These are phyloP conservation scores for Microcebus lehilahytsara DNA, from an alignment of 2,113 vertebrate genomes.

Conservation along the genomic window DNA sequence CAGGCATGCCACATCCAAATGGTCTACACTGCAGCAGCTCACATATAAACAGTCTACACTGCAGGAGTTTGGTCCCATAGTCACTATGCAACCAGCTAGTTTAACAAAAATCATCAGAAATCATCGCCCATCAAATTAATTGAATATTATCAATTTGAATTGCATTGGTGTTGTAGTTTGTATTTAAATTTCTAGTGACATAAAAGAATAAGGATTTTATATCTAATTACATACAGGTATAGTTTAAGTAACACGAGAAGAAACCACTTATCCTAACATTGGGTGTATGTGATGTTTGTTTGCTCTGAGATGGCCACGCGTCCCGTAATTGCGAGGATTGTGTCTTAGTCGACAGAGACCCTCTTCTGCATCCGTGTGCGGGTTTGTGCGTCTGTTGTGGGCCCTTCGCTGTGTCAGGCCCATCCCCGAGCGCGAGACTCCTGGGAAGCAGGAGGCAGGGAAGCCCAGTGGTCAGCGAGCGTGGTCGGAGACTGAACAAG, in stretches of 20 bases:
- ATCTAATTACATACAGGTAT: not conserved
- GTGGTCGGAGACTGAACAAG: not conserved
- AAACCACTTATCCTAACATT: not conserved
- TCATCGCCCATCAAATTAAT: not conserved
- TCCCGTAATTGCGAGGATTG: not conserved
- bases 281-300: not conserved
- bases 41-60: no score
- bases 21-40: no score
- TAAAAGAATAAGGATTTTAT: not conserved
- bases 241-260: not conserved
- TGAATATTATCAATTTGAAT: not conserved
- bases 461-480: no score
- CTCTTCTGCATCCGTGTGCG: no score
- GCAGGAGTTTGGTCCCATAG: fast-evolving
- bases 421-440: fast-evolving
- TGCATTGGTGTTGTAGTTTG: fast-evolving
- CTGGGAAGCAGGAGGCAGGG: no score
- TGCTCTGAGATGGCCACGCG: not conserved
- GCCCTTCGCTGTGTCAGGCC: fast-evolving
- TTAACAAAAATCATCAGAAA: no score
- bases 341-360: no score
- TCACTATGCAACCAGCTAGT: not conserved
- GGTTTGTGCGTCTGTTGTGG: not conserved
- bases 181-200: not conserved
- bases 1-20: no score